Evolutionary conservation across 2,888 invertebrate genomes (phyloP).

Genomic region (Tinea pellionella): DNA sequence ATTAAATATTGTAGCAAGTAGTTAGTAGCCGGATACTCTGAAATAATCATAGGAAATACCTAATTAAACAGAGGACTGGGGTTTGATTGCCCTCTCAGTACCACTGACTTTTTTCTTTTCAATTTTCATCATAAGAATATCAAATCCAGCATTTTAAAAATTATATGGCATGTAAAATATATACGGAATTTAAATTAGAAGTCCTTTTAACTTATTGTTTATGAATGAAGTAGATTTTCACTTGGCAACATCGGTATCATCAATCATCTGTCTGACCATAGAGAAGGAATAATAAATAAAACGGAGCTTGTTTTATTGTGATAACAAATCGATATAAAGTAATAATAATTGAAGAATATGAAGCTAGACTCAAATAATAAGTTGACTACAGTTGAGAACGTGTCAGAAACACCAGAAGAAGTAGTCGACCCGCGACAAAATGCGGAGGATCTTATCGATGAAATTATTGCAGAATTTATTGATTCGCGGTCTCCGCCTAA

Average conservation of each 20-base stretch:
- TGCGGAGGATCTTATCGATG: constrained; percentile 61
- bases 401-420: constrained; percentile 53
- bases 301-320: constrained; percentile 49
- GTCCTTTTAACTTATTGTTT: too few relatives aligned
- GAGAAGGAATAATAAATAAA: too few relatives aligned
- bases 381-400: constrained; percentile 54
- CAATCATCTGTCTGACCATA: constrained; percentile 58
- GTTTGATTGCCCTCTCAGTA: too few relatives aligned
- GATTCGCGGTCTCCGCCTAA: constrained; percentile 48
- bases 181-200: too few relatives aligned
- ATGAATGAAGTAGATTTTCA: constrained; percentile 20
- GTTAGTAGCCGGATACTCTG: too few relatives aligned
- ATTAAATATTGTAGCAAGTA: too few relatives aligned
- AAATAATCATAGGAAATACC: too few relatives aligned
- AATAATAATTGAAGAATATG: constrained; percentile 28
- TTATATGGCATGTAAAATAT: too few relatives aligned
- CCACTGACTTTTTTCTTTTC: too few relatives aligned
- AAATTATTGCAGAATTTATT: constrained; percentile 59
- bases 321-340: constrained; percentile 26
- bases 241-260: constrained; percentile 34
- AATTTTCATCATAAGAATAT: too few relatives aligned
- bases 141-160: too few relatives aligned
- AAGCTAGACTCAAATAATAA: constrained; percentile 65
- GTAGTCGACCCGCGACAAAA: constrained; percentile 56
- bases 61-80: too few relatives aligned